Conservation (phyloP, 2,888 invertebrate species). For the Nowickia ferox region DNA sequence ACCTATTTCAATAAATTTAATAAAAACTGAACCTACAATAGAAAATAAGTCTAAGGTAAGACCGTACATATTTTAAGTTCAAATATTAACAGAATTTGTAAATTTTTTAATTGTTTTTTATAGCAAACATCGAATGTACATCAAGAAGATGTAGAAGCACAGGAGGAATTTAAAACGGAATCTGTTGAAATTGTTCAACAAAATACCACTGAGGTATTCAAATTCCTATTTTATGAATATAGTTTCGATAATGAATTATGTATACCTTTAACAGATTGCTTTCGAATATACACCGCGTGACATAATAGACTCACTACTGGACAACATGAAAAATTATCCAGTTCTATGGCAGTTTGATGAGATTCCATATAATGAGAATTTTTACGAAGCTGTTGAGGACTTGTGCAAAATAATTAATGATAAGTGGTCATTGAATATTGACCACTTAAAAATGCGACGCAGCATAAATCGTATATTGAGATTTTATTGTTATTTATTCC, state of each 20-base stretch:
- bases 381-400: constrained; percentile 37
- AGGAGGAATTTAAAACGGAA: background rate
- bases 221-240: background rate
- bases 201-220: constrained; percentile 26
- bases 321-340: constrained; percentile 45
- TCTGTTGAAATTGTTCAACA: background rate
- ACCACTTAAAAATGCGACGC: constrained; percentile 44
- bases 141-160: background rate
- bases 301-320: constrained; percentile 32
- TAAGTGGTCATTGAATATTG: constrained; percentile 33
- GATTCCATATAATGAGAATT: constrained; percentile 22
- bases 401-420: constrained; percentile 46
- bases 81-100: background rate
- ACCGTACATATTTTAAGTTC: background rate
- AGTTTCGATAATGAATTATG: no score
- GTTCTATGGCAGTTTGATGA: constrained; percentile 53
- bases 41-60: background rate
- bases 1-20: background rate
- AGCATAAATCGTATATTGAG: constrained; percentile 52
- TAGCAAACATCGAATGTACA: background rate
- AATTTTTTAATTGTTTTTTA: no score
- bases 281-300: constrained; percentile 45
- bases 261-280: constrained; percentile 22
- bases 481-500: constrained; percentile 43
- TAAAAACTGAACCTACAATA: background rate